Base-by-base conservation (phyloP, 2,888 invertebrate genomes). In the Watsonalla cultraria region DNA sequence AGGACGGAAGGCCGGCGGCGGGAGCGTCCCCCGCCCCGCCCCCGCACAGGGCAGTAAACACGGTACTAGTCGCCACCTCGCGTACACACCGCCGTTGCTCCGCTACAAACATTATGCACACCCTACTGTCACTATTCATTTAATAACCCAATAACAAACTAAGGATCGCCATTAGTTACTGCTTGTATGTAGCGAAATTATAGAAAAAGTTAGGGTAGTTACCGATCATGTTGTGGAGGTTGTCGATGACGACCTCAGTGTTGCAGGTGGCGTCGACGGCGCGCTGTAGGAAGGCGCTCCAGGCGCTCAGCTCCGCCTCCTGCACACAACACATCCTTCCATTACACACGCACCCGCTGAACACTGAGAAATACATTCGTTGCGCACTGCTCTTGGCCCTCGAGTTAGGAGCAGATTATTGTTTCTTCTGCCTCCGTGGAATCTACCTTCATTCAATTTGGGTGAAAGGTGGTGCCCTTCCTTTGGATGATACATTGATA, bases 221-320 rank as follows among this genome's bases (percentile, higher is more conserved):
- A 91, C 91, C 90, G 68, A 90, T 84, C 69, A 91, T 74, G 75
- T 91, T 91, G 72, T 87, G 90, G 69, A 91, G 75, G 74, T 91
- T 91, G 74, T 91, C 91, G 65, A 88, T 74, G 64, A 90, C 80
- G 57, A 86, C 81, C 76, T 88, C 88, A 47, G 85, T 81, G 83
- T 80, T 83, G 82, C 74, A 82, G 54, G 90, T 78, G 68, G 89
- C 88, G 74, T 86, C 89, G 52, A 81, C 83, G 55, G 90, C 88
- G 69, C 88, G 86, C 70, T 87, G 86, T 75, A 90, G 72, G 77
- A 91, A 90, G 68, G 82, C 77, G 57, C 85, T 90, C 91, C 90
- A 91, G 70, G 86, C 70, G 68, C 78, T 81, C 68, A 91, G 76
- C 80, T 91, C 90, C 6, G 82, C 80, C 65, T 91, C 88, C 91